Base-by-base conservation (phyloP, 2,113 vertebrate genomes). In the Corythoichthys haematopterus region DNA sequence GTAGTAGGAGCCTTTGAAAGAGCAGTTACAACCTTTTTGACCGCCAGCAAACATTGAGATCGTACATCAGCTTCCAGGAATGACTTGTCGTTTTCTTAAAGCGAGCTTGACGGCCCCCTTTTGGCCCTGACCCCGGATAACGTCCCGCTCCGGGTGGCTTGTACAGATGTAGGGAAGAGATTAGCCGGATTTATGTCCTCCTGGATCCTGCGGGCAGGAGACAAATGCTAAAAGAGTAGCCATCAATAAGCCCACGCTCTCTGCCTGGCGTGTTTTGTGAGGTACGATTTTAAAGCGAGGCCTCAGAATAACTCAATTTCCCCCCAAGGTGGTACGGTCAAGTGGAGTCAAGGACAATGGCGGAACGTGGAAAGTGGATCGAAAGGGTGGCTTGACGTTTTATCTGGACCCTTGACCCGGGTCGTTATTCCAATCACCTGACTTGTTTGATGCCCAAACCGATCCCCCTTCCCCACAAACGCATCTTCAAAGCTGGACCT, bases 391-490 rank as follows among this genome's bases (percentile, higher is more conserved):
- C 52, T 66, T 14, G 71, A 64, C 37, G 81, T 85, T 83, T 82
- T 65, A 83, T 88, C 79, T 77, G 72, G 74, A 78, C 83, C 77
- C 36, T 14, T 86, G 85, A 87, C 79, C 84, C 85, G 61, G 76
- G 62, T 81, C 80, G 77, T 87, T 86, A 86, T 87, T 87, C 80
- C 82, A 80, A 82, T 82, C 60, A 69, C 66, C 80, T 85, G 82
- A 87, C 82, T 80, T 81, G 86, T 84, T 83, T 90, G 84, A 85
- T 86, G 68, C 86, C 79, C 72, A 75, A 77, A 88, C 77, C 81
- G 83, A 87, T 86, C 11, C 38, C 16, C 16, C 36, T 6, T 37
- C 9, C 9, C 1, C 16, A 11, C 5, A 3, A 43, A 43, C 40
- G 70, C 68, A 73, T 78, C 70, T 69, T 79, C 58, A 72, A 65